Percentiles rank a stretch among this genome's conserved stretches.
These are phyloP conservation scores for Enteromius radiatus DNA, from an alignment of 2,797 vertebrate species.

Conservation along the genomic window DNA sequence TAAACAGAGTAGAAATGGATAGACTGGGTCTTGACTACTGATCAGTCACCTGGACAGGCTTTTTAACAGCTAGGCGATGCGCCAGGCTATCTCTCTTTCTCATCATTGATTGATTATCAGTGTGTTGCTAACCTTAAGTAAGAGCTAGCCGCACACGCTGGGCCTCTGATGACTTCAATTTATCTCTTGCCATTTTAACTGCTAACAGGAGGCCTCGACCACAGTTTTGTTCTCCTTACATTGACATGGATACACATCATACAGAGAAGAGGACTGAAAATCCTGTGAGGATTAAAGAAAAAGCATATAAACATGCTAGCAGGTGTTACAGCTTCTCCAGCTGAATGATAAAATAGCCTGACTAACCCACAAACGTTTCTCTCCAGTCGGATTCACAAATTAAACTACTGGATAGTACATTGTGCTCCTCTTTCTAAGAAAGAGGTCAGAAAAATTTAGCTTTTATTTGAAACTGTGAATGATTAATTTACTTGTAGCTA, in stretches of 20 bases:
- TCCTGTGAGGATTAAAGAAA: slow-evolving; percentile 32
- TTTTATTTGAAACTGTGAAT: background rate
- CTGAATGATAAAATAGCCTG: background rate
- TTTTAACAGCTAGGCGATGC: slow-evolving; percentile 47
- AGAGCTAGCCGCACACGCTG: slow-evolving; percentile 30
- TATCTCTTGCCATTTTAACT: slow-evolving; percentile 39
- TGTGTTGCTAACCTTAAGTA: slow-evolving; percentile 24
- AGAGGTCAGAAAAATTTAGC: too few species aligned
- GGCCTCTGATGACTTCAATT: slow-evolving; percentile 47
- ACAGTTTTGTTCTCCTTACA: background rate
- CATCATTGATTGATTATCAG: slow-evolving; percentile 31
- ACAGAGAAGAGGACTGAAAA: background rate
- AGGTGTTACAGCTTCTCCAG: slow-evolving; percentile 20
- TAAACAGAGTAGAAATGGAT: slow-evolving; percentile 10
- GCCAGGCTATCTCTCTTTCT: slow-evolving; percentile 46
- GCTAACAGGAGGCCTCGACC: background rate
- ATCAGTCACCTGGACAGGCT: slow-evolving; percentile 56
- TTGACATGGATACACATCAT: background rate
- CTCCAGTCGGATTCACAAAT: background rate
- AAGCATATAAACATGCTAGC: background rate
- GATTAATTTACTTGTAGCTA: too few species aligned
- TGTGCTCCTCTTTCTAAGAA: background rate
- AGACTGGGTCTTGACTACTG: slow-evolving; percentile 16
- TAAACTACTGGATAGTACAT: background rate
- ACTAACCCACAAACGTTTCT: background rate